Evolutionary conservation across 2,888 invertebrate species (phyloP).

Genomic region (Cryptophagus acutangulus): DNA sequence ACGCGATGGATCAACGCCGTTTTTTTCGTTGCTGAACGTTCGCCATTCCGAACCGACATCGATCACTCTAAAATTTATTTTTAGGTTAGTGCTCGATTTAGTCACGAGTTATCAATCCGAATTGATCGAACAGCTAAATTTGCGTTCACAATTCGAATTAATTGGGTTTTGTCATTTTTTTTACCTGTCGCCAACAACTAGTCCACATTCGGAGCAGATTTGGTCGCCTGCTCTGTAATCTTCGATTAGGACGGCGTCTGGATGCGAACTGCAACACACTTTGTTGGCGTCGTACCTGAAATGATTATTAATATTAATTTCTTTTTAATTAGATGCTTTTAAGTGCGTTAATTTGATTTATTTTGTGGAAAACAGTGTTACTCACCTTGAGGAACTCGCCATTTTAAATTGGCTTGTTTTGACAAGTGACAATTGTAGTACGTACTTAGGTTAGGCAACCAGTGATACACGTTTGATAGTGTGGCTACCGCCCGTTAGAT

Average conservation of each 20-base stretch:
- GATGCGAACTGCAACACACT: constrained; percentile 89
- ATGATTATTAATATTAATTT: constrained; percentile 1
- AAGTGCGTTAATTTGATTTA: background rate
- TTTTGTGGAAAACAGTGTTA: background rate
- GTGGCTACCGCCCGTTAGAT: too few species aligned
- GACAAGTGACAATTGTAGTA: too few species aligned
- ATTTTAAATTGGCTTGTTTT: constrained; percentile 5
- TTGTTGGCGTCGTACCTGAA: constrained; percentile 65
- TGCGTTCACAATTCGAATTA: too few species aligned
- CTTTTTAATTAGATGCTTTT: background rate
- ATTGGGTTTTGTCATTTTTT: constrained; percentile 15
- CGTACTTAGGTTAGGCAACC: too few species aligned
- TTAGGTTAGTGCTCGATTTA: background rate
- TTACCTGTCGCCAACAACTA: constrained; percentile 97
- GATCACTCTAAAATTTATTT: constrained; percentile 68
- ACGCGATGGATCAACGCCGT: constrained; percentile 96
- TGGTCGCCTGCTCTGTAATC: constrained; percentile 98
- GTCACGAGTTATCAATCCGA: too few species aligned
- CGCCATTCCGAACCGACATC: constrained; percentile 99
- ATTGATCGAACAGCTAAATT: too few species aligned
- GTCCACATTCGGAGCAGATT: constrained; percentile 99
- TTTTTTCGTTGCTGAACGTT: constrained; percentile 98
- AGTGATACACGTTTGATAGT: too few species aligned
- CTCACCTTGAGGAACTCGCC: constrained; percentile 7
- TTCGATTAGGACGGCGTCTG: constrained; percentile 93